Evolutionary conservation across 2,888 invertebrate genomes (phyloP), one percentile per base, ranked within the genome.

Genomic region (Candidula unifasciata): DNA sequence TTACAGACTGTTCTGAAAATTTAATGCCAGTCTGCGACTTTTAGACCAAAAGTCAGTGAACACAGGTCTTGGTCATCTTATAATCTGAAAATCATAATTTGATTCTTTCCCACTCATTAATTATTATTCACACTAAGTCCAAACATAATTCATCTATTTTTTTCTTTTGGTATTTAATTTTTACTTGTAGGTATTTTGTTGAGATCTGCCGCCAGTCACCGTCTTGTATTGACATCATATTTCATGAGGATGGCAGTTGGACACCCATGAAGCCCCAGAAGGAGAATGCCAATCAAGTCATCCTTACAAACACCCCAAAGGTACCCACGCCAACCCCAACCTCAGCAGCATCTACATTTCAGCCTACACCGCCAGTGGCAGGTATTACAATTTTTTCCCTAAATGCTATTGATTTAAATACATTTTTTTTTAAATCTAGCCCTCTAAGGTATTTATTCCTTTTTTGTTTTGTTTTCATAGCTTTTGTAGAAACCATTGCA

Each of bases 241-340:
- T 94, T 87, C 89, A 91, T 64, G 93, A 93, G 83, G 94, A 94
- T 88, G 94, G 94, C 16, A 91, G 90, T 33, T 94, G 94, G 94
- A 90, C 90, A 71, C 93, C 93, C 10, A 88, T 94, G 69, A 90
- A 90, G 76, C 88, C 89, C 16, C 87, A 87, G 69, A 90, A 90
- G 82, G 90, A 91, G 82, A 88, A 89, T n/a, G 78, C 87, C 44
- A 91, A 90, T 88, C 91, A 91, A 27, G 86, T 89, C n/a, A 80
- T 86, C 16, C 87, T 84, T 57, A 86, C 81, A 60, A 44, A 78
- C 68, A 79, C 79, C n/a, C 73, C 78, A 10, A 83, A 82, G 78
- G 73, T 71, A 37, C 21, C 60, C 21, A 57, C 57, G 18, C 64
- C 68, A 73, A 66, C 73, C 3, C 6, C 84, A 33, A 54, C 82